phyloP scores from a whole-genome alignment of 2,797 vertebrate genomes.

The Sarcoramphus papa region DNA sequence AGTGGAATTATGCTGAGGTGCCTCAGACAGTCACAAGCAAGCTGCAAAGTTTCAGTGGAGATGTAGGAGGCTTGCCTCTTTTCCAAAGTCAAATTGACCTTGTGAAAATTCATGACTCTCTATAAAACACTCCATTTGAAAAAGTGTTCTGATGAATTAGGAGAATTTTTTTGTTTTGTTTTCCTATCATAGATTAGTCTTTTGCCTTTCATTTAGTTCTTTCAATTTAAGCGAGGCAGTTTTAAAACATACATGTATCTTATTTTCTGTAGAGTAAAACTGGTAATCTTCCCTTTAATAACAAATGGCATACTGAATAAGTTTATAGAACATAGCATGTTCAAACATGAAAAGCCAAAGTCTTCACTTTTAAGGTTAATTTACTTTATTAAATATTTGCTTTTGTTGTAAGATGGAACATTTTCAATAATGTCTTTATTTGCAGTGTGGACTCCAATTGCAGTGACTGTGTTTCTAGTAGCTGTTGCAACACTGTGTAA shows the following conservation, averaged over 20 bases:
- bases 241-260: background rate
- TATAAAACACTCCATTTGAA: background rate
- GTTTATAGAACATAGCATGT: background rate
- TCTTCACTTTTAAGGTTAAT: background rate
- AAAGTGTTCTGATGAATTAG: background rate
- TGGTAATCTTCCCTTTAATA: background rate
- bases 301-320: background rate
- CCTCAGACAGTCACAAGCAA: background rate
- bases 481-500: conserved; percentile 95
- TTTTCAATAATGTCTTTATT: conserved; percentile 2
- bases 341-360: background rate
- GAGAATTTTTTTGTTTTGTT: background rate
- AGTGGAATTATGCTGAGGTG: background rate
- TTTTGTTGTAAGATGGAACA: background rate
- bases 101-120: background rate
- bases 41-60: background rate
- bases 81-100: background rate
- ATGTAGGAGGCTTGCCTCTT: background rate
- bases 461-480: conserved; percentile 88
- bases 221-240: background rate
- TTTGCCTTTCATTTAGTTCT: background rate
- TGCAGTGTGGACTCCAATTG: conserved; percentile 92
- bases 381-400: background rate
- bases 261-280: background rate
- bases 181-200: background rate